Conservation (phyloP, 1,140 invertebrate genomes). For the Cepaea nemoralis region DNA sequence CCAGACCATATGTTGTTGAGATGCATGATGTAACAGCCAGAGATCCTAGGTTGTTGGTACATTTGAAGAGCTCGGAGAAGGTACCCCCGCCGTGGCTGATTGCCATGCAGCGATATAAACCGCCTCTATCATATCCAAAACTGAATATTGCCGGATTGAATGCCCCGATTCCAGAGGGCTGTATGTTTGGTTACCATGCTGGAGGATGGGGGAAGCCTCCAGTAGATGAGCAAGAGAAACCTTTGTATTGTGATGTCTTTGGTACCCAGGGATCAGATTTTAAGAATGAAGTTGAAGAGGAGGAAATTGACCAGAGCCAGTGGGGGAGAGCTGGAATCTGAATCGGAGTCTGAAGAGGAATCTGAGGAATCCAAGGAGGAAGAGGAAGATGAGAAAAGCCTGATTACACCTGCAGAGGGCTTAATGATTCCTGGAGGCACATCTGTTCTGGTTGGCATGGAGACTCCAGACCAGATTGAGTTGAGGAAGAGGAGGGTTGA, state of each 20-base stretch:
- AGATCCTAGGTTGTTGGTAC: conserved; percentile 94
- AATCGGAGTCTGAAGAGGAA: conserved; percentile 81
- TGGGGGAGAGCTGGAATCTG: conserved; percentile 98
- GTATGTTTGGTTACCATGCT: no score
- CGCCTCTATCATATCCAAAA: conserved; percentile 98
- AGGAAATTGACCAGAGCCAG: conserved; percentile 87
- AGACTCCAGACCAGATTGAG: conserved; percentile 98
- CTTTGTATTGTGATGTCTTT: conserved; percentile 98
- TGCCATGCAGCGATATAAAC: conserved; percentile 99
- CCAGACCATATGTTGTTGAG: conserved; percentile 94
- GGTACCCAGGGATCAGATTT: conserved; percentile 75
- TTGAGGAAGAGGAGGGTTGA: conserved; percentile 97
- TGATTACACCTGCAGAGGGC: conserved; percentile 72
- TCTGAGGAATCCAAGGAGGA: conserved; percentile 77
- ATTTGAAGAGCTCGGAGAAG: conserved; percentile 79
- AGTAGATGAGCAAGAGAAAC: conserved; percentile 96
- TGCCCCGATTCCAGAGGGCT: conserved; percentile 76
- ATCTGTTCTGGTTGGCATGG: conserved; percentile 93
- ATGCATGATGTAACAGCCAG: conserved; percentile 97
- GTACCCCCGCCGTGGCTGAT: conserved; percentile 95
- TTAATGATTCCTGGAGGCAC: conserved; percentile 95
- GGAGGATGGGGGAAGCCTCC: no score
- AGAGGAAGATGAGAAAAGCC: conserved; percentile 76
- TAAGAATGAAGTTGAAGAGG: conserved; percentile 78
- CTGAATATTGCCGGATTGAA: conserved; percentile 92